Conservation (phyloP, 2,888 invertebrate species). For the Drosophila nr. perissopoda region DNA sequence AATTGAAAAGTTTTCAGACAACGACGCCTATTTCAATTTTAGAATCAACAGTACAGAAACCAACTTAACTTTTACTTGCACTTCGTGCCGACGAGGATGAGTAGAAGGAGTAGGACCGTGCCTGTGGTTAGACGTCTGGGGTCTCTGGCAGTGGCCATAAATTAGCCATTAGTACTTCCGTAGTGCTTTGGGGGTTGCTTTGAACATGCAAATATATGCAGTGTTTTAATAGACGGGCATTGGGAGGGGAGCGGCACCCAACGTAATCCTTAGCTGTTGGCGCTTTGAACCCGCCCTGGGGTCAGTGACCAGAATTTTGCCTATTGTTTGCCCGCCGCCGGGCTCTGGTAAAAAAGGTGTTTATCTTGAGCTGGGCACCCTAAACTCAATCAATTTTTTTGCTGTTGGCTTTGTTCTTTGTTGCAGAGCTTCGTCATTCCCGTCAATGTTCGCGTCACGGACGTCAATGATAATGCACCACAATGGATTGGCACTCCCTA, state of each 20-base stretch:
- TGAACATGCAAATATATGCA: constrained; percentile 74
- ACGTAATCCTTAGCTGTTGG: constrained; percentile 26
- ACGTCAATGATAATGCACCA: constrained; percentile 96
- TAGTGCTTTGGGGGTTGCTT: constrained; percentile 53
- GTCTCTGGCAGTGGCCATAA: constrained; percentile 75
- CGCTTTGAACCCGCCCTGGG: constrained; percentile 74
- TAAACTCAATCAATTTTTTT: constrained; percentile 37
- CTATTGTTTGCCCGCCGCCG: constrained; percentile 19
- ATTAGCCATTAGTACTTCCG: constrained; percentile 81
- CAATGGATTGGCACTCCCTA: constrained; percentile 93
- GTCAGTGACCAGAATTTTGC: constrained; percentile 73
- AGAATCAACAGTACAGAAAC: constrained; percentile 65
- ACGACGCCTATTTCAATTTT: constrained; percentile 78
- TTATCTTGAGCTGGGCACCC: constrained; percentile 47
- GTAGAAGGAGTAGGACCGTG: constrained; percentile 14
- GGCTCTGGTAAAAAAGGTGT: constrained; percentile 44
- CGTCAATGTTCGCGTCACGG: constrained; percentile 89
- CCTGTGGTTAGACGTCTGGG: constrained; percentile 59
- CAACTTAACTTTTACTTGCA: constrained; percentile 48
- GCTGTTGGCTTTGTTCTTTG: constrained; percentile 17
- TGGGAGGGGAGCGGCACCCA: constrained; percentile 4
- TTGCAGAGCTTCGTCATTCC: constrained; percentile 84
- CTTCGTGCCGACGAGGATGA: constrained; percentile 20
- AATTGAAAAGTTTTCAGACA: constrained; percentile 77
- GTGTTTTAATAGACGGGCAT: constrained; percentile 34